A percentile compares a stretch with the other conserved stretches of the same genome.
These are phyloP conservation scores for Hippopotamyrus pictus DNA, from an alignment of 2,797 vertebrate genomes.

Conservation along the genomic window DNA sequence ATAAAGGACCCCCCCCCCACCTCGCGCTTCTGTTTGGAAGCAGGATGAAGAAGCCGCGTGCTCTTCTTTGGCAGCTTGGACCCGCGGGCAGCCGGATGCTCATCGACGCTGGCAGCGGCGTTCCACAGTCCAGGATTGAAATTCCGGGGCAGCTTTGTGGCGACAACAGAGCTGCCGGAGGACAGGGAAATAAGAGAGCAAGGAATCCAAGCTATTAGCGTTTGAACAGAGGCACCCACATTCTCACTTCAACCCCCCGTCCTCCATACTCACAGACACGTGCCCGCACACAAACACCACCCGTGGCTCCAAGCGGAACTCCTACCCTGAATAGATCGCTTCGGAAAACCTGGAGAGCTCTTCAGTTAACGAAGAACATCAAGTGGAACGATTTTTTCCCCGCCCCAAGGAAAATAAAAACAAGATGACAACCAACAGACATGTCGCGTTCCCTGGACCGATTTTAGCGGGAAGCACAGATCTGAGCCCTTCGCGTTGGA, in stretches of 20 bases:
- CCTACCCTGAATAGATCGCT: neutral
- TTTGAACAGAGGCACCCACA: neutral
- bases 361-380: neutral
- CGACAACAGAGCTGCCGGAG: neutral
- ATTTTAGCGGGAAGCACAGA: neutral
- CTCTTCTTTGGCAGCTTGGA: neutral
- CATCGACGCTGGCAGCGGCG: neutral
- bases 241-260: neutral
- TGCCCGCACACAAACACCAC: neutral
- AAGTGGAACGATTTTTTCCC: neutral
- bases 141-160: neutral
- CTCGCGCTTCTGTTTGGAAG: constrained; percentile 42
- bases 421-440: neutral
- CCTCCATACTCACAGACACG: neutral
- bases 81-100: neutral
- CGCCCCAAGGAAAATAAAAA: neutral
- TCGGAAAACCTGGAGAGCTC: neutral
- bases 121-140: neutral
- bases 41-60: constrained; percentile 40
- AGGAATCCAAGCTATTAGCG: neutral
- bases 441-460: neutral
- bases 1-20: constrained; percentile 19
- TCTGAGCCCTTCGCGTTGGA: neutral
- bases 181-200: neutral
- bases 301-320: neutral